A percentile compares a stretch with the other conserved stretches of the same genome.
phyloP scores from a whole-genome alignment of 2,888 invertebrate genomes.

The Hirtodrosophila trivittata region DNA sequence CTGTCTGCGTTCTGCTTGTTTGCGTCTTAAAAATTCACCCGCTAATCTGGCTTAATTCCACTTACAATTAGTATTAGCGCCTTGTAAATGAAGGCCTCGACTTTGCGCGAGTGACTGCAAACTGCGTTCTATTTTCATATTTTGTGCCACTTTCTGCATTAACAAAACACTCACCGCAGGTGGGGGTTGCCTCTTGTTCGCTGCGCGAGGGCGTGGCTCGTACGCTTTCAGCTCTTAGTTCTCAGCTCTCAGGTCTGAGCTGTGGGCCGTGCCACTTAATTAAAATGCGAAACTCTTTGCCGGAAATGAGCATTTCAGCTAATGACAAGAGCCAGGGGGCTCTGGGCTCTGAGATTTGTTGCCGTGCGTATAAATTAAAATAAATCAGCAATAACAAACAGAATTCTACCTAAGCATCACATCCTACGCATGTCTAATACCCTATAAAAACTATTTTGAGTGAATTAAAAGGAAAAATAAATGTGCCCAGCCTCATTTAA shows the following conservation, averaged over 20 bases:
- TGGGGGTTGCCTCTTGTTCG: constrained; percentile 31
- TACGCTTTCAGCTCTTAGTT: too few relatives aligned
- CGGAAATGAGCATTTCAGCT: constrained; percentile 75
- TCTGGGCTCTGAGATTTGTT: constrained; percentile 40
- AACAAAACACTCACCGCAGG: constrained; percentile 66
- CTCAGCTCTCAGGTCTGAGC: constrained; percentile 2
- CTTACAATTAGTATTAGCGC: constrained; percentile 76
- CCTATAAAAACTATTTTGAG: not conserved
- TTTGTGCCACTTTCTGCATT: constrained; percentile 59
- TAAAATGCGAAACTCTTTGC: constrained; percentile 76
- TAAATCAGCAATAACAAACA: constrained; percentile 43
- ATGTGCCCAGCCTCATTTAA: too few relatives aligned
- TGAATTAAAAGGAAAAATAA: too few relatives aligned
- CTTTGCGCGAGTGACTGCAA: constrained; percentile 34
- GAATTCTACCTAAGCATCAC: not conserved
- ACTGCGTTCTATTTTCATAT: constrained; percentile 67
- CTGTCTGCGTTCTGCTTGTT: constrained; percentile 10
- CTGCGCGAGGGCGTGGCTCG: too few relatives aligned
- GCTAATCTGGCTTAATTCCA: constrained; percentile 76
- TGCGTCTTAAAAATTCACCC: constrained; percentile 40
- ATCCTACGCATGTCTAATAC: constrained; percentile 1
- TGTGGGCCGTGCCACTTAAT: constrained; percentile 57
- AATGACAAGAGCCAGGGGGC: constrained; percentile 61
- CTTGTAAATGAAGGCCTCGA: constrained; percentile 60
- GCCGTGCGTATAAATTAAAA: constrained; percentile 52